Base-by-base conservation (phyloP, 2,888 invertebrate genomes). In the Lasioglossum figueresi region DNA sequence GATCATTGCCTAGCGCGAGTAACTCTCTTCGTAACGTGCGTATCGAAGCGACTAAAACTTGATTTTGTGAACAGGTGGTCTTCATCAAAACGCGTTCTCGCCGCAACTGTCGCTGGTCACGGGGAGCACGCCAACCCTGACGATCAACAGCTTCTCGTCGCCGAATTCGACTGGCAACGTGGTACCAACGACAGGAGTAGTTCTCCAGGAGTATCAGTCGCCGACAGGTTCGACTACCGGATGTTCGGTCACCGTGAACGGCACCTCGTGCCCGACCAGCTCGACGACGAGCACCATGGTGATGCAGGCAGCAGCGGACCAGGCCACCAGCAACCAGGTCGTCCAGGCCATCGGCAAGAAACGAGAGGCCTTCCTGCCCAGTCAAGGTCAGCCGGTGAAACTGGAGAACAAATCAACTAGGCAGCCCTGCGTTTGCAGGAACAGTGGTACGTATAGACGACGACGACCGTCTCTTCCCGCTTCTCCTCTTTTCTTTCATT, bases 221-320 rank as follows among this genome's bases (percentile, higher is more conserved):
- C 96, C 92, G 95, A 95, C 92, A 94, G 95, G 91, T 92, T 95
- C 95, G 81, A 95, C 95, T 90, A 95, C 89, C 72, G 96, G 95
- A 96, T 91, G 95, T 96, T 90, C 95, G 94, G 92, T 95, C 93
- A 91, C 92, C 84, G 90, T 92, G 85, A 93, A 92, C 86, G 92
- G 93, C 75, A 91, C 93, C 82, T 93, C 93, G 77, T 92, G 92
- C 76, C 91, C 92, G 52, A 92, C 90, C 81, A 93, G 91, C 76
- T 91, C 92, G 76, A 91, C 92, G 72, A 90, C 89, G 73, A 92
- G 91, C 88, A 88, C 90, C 85, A 91, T 92, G 82, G 83, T 94
- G 83, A 88, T 94, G 59, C 94, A 93, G 87, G 93, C 91, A 45
- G 89, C 91, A 52, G 89, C 52, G 52, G 52, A 91, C 68, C 92